These are phyloP conservation scores for Tyto alba DNA, from an alignment of 2,113 vertebrate species.

Conservation along the genomic window DNA sequence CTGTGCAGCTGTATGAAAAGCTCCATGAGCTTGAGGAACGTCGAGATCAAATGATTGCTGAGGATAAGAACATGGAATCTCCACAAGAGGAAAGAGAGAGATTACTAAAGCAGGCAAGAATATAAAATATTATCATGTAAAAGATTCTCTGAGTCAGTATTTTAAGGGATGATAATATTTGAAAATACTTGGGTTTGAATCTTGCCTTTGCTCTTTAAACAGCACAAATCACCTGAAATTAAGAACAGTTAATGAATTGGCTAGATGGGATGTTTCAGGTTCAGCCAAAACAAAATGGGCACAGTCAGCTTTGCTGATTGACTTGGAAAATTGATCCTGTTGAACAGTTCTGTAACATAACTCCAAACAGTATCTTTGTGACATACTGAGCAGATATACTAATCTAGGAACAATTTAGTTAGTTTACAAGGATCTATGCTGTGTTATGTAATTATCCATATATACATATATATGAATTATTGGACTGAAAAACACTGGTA, in stretches of 20 bases:
- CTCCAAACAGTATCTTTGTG: neutral
- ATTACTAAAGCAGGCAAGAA: slow-evolving; percentile 84
- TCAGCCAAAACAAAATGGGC: neutral
- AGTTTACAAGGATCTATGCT: neutral
- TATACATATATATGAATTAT: neutral
- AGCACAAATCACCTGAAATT: neutral
- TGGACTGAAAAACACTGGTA: neutral
- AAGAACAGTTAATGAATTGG: neutral
- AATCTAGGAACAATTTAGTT: neutral
- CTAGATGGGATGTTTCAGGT: neutral
- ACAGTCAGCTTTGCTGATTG: neutral
- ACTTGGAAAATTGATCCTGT: neutral
- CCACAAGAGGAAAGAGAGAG: slow-evolving; percentile 89
- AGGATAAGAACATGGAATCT: slow-evolving; percentile 85
- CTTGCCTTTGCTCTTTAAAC: neutral
- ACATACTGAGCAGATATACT: neutral
- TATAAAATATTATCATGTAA: neutral
- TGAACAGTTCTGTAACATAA: neutral
- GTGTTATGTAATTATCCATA: neutral
- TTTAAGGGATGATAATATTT: neutral
- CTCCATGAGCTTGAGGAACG: slow-evolving; percentile 80
- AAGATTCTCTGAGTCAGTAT: neutral
- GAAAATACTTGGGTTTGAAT: neutral
- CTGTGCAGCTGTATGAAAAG: slow-evolving; percentile 82
- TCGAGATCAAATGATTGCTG: slow-evolving; percentile 83